Conservation (phyloP, 2,888 invertebrate genomes). For the Dryadula phaetusa region DNA sequence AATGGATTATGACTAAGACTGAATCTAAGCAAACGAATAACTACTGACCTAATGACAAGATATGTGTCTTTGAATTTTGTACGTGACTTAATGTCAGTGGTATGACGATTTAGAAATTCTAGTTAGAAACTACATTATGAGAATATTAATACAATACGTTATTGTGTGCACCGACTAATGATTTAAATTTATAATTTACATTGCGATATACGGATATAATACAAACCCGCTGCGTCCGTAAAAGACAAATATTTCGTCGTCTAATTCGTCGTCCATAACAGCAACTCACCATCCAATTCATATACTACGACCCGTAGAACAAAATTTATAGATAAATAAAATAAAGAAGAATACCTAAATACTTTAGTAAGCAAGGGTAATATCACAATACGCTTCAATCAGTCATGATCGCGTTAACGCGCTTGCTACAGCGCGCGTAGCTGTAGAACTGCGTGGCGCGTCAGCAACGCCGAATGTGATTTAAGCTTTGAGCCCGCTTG, state of each 20-base stretch:
- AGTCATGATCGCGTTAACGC: conserved; percentile 50
- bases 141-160: conserved; percentile 12
- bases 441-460: conserved; percentile 64
- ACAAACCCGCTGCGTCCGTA: conserved; percentile 76
- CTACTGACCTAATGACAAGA: neutral
- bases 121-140: conserved; percentile 28
- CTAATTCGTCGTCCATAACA: conserved; percentile 71
- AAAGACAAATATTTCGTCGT: conserved; percentile 71
- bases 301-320: conserved; percentile 23
- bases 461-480: conserved; percentile 72
- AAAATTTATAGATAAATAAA: conserved; percentile 15
- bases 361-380: conserved; percentile 23
- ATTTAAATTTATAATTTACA: conserved; percentile 30
- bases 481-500: conserved; percentile 59
- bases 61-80: neutral
- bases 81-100: conserved; percentile 5
- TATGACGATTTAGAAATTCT: conserved; percentile 15
- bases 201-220: conserved; percentile 51
- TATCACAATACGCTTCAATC: conserved; percentile 39
- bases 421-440: conserved; percentile 44
- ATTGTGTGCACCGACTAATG: conserved; percentile 37
- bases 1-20: conserved; percentile 29
- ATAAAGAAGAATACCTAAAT: conserved; percentile 25
- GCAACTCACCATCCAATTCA: conserved; percentile 62
- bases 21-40: conserved; percentile 17